Percentiles rank a stretch among this genome's conserved stretches.
Evolutionary conservation across 2,888 invertebrate genomes (phyloP).

Genomic region (Conistra vaccinii): DNA sequence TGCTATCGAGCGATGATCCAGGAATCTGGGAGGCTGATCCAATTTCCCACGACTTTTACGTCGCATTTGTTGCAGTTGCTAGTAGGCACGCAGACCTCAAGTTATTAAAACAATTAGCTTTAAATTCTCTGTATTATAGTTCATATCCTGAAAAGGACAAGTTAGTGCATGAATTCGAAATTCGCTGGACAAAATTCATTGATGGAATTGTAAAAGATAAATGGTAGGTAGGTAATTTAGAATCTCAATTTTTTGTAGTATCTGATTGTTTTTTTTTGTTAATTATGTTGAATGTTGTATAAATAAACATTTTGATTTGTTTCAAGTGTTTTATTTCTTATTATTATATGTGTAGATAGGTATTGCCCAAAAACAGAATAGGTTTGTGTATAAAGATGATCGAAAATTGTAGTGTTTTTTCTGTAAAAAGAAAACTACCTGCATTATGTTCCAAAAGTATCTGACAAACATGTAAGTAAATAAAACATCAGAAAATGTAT

Average conservation of each 20-base stretch:
- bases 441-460: too few relatives aligned
- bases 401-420: too few relatives aligned
- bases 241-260: slow-evolving; percentile 37
- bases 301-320: slow-evolving; percentile 12
- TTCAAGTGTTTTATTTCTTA: slow-evolving; percentile 7
- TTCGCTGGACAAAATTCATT: slow-evolving; percentile 84
- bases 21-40: slow-evolving; percentile 94
- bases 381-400: too few relatives aligned
- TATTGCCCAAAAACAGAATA: background rate
- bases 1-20: slow-evolving; percentile 95
- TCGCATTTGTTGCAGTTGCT: slow-evolving; percentile 94
- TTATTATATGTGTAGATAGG: too few relatives aligned
- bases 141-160: slow-evolving; percentile 87
- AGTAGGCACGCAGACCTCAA: slow-evolving; percentile 93
- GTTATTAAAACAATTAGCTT: slow-evolving; percentile 93
- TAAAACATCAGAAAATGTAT: too few relatives aligned
- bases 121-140: slow-evolving; percentile 94
- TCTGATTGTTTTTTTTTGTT: slow-evolving; percentile 5
- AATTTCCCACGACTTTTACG: slow-evolving; percentile 93
- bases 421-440: too few relatives aligned
- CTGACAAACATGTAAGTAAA: too few relatives aligned
- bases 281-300: slow-evolving; percentile 3
- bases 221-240: slow-evolving; percentile 70
- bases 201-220: slow-evolving; percentile 74
- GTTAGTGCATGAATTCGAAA: slow-evolving; percentile 82